These are phyloP conservation scores for Nemurella pictetii DNA, from an alignment of 2,888 invertebrate species.

Conservation along the genomic window DNA sequence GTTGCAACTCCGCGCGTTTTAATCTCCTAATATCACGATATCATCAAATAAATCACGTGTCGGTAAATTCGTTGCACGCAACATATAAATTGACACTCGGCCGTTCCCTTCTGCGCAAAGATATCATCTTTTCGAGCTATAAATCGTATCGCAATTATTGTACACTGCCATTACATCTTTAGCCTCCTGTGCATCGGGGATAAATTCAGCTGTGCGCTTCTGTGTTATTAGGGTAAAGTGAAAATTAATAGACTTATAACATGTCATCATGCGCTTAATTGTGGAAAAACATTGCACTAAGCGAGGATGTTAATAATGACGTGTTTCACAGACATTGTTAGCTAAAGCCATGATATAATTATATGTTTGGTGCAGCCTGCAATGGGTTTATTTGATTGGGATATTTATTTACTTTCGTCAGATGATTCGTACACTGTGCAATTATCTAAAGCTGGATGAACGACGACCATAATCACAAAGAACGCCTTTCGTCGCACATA, in stretches of 20 bases:
- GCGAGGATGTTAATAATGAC: not conserved
- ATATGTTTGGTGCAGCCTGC: not conserved
- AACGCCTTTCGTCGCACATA: not conserved
- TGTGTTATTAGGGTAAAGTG: constrained; percentile 18
- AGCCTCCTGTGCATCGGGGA: not conserved
- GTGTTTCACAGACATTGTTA: not conserved
- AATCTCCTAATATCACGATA: constrained; percentile 5
- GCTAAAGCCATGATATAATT: not conserved
- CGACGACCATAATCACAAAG: not conserved
- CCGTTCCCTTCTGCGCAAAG: not conserved
- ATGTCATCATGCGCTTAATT: constrained; percentile 4
- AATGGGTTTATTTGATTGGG: not conserved
- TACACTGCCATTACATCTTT: constrained; percentile 13
- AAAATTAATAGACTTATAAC: constrained; percentile 26
- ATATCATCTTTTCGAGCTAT: constrained; percentile 21
- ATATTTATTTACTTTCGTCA: not conserved
- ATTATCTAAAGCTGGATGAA: no score
- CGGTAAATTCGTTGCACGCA: constrained; percentile 16
- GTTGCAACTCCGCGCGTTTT: not conserved
- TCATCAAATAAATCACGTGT: constrained; percentile 8
- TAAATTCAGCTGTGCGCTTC: not conserved
- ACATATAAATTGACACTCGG: constrained; percentile 15
- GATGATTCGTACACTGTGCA: not conserved
- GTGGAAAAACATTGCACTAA: not conserved
- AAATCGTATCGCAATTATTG: constrained; percentile 21